Base-by-base conservation (phyloP, 2,113 vertebrate species). In the Cyanoderma ruficeps region DNA sequence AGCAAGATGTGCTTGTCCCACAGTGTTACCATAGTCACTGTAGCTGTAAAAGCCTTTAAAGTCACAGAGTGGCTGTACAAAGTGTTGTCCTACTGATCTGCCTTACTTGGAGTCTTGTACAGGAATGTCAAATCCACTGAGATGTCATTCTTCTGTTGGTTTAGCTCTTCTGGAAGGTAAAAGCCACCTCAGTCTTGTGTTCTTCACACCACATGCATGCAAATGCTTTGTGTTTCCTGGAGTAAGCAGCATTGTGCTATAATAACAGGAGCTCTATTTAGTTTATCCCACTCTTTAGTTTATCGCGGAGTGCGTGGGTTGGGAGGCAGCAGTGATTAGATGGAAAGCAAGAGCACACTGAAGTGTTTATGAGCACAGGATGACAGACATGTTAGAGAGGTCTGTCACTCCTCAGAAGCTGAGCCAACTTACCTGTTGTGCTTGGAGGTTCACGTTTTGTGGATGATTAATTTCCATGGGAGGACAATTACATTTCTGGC, bases 231-330 rank as follows among this genome's bases (percentile, higher is more conserved):
- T 28, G 11, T 72, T 92, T 88, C 55, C 21, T 92, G 25, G 21
- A 83, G 14, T 83, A 72, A 87, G 53, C 39, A 72, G n/a, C 4
- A 0, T 11, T 33, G 49, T 52, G n/a, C 72, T 31, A 19, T 9
- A 67, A 61, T 44, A 90, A 23, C 1, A 16, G 37, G 22, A n/a
- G 2, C 31, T 87, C 28, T 6, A 0, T 85, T 35, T 68, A 14
- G 23, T 64, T 53, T 78, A 20, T 44, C 53, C 46, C 55, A 46
- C 46, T 93, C 25, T 50, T n/a, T 7, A n/a, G 35, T 64, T 64
- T 55, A 15, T 57, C 10, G 2, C 10, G 6, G 23, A 69, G 14
- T 4, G 0, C 0, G 0, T 31, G 75, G 41, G 20, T 19, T 50
- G 63, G 68, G 60, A 77, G 42, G 47, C 55, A 50, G 61, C 7